These are phyloP conservation scores for Parochlus steinenii DNA, from an alignment of 2,888 invertebrate species.

Conservation along the genomic window DNA sequence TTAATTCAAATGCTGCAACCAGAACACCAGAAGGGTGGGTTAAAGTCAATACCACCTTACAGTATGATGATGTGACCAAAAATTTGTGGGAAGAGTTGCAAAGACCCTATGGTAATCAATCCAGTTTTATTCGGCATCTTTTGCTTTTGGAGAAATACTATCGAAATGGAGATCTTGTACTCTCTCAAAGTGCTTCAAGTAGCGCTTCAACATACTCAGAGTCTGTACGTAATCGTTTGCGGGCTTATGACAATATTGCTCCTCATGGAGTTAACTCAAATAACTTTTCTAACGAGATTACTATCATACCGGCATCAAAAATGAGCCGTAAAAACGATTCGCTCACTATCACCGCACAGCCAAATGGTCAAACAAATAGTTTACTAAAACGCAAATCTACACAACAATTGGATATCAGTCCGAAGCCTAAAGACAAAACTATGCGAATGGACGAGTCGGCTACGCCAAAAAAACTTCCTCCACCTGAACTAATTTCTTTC, in stretches of 20 bases:
- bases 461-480: conserved; percentile 14
- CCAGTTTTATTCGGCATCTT: conserved; percentile 66
- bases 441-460: conserved; percentile 23
- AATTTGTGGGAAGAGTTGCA: conserved; percentile 66
- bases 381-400: conserved; percentile 27
- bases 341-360: conserved; percentile 39
- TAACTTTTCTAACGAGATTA: conserved; percentile 3
- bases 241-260: conserved; percentile 49
- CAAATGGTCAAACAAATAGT: conserved; percentile 23
- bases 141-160: conserved; percentile 71
- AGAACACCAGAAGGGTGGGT: conserved; percentile 75
- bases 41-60: conserved; percentile 58
- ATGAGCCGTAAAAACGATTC: conserved; percentile 24
- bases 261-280: background rate
- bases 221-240: conserved; percentile 59
- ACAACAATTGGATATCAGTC: conserved; percentile 15
- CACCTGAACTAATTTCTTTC: conserved; percentile 17
- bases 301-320: conserved; percentile 7
- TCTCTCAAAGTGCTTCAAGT: conserved; percentile 54
- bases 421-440: conserved; percentile 30
- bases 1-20: conserved; percentile 31
- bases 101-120: conserved; percentile 74
- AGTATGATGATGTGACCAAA: conserved; percentile 69
- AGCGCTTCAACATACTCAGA: conserved; percentile 63
- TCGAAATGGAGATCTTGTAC: conserved; percentile 57